Percentiles rank a stretch among this genome's conserved stretches.
These are phyloP conservation scores for Poecilia latipinna DNA, from an alignment of 2,113 vertebrate genomes.

Conservation along the genomic window DNA sequence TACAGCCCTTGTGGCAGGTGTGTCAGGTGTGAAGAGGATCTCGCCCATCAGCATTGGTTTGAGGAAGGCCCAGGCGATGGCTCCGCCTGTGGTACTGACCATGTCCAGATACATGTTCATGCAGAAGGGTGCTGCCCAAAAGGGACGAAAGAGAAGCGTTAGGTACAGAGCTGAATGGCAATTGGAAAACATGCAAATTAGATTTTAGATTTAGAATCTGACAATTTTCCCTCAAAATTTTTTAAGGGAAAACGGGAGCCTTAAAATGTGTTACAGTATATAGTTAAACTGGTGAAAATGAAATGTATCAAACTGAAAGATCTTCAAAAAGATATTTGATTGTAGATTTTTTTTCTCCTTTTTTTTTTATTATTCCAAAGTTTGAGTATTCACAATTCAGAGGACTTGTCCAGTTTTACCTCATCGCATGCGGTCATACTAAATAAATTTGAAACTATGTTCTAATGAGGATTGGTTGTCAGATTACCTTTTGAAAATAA, in stretches of 20 bases:
- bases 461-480: neutral
- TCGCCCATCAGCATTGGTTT: slow-evolving; percentile 94
- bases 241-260: neutral
- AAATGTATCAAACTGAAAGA: too few relatives aligned
- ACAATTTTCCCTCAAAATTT: neutral
- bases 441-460: neutral
- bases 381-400: neutral
- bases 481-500: neutral
- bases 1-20: slow-evolving; percentile 83
- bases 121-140: slow-evolving; percentile 87
- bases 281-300: neutral
- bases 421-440: neutral
- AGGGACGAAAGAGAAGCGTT: neutral
- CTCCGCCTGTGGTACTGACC: slow-evolving; percentile 90
- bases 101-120: slow-evolving; percentile 91
- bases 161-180: neutral
- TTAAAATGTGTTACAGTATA: neutral
- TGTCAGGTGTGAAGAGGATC: slow-evolving; percentile 91
- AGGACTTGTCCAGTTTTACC: too few relatives aligned
- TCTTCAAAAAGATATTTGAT: too few relatives aligned
- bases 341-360: neutral
- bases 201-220: neutral
- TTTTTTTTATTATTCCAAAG: neutral
- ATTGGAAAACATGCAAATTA: neutral
- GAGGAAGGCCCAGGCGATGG: slow-evolving; percentile 93